phyloP scores from a whole-genome alignment of 2,888 invertebrate genomes.

The Pheosia gnoma region DNA sequence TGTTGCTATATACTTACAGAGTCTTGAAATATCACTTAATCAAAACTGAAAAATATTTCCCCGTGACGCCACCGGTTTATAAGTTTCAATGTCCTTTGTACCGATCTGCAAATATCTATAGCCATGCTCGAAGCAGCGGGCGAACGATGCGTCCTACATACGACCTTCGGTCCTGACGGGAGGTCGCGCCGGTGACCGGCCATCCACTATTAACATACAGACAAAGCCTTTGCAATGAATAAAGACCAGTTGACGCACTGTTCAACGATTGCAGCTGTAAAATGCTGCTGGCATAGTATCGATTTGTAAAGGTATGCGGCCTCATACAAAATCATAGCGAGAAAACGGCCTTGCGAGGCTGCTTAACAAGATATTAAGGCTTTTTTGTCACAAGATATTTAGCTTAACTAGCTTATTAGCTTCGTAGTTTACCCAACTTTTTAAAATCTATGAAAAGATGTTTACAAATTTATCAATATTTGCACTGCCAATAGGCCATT shows the following conservation, averaged over 20 bases:
- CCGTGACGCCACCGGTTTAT: conserved; percentile 9
- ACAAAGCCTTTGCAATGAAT: conserved; percentile 76
- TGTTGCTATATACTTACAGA: not conserved
- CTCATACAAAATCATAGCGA: too few species aligned
- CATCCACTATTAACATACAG: conserved; percentile 72
- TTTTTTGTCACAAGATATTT: too few species aligned
- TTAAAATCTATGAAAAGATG: too few species aligned
- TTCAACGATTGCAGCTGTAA: conserved; percentile 47
- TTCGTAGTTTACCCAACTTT: too few species aligned
- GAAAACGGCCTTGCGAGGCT: too few species aligned
- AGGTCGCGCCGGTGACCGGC: conserved; percentile 76
- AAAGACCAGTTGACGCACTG: conserved; percentile 75
- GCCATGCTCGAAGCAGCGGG: conserved; percentile 42
- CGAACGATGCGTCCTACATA: conserved; percentile 67
- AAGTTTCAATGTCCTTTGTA: conserved; percentile 44
- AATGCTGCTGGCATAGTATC: conserved; percentile 45
- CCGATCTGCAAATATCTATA: conserved; percentile 37
- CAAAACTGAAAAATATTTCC: not conserved
- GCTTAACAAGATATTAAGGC: too few species aligned
- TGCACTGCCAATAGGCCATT: conserved; percentile 43
- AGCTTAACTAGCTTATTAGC: too few species aligned
- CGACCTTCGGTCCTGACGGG: conserved; percentile 71
- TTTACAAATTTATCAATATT: not conserved
- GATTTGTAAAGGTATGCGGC: too few species aligned
- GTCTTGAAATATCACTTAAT: too few species aligned